Conservation (phyloP, 1,140 invertebrate genomes). For the Drosophila nannoptera region DNA sequence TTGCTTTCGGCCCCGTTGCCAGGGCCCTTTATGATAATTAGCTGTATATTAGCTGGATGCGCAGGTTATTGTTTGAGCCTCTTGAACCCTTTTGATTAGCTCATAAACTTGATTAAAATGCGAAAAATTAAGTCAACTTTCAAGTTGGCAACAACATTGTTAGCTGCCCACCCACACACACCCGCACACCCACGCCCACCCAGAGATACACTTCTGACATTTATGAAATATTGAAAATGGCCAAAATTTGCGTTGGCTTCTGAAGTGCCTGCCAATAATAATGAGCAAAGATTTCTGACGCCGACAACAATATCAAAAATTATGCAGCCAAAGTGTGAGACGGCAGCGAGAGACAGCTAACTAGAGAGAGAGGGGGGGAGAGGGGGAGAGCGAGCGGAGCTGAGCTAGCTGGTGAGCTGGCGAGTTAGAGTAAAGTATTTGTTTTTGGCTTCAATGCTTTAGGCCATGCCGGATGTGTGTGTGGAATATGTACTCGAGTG, state of each 20-base stretch:
- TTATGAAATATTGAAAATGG: constrained; percentile 29
- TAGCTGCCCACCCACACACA: constrained; percentile 10
- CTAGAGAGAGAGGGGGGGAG: constrained; percentile 17
- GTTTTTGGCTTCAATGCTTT: constrained; percentile 52
- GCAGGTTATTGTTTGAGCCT: constrained; percentile 25
- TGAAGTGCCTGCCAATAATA: constrained; percentile 63
- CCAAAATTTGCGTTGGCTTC: constrained; percentile 26
- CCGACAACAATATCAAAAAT: constrained; percentile 61
- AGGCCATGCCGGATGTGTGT: constrained; percentile 39
- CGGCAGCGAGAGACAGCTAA: background rate
- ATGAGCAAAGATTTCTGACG: constrained; percentile 71
- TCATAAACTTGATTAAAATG: constrained; percentile 28
- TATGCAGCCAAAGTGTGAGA: constrained; percentile 38
- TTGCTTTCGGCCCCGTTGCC: constrained; percentile 8
- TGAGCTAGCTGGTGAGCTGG: constrained; percentile 33
- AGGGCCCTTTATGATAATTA: constrained; percentile 28
- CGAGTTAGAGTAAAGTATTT: constrained; percentile 32
- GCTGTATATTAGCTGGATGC: constrained; percentile 24
- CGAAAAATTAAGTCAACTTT: constrained; percentile 14
- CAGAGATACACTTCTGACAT: constrained; percentile 2
- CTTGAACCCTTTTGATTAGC: constrained; percentile 26
- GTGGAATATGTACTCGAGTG: constrained; percentile 7
- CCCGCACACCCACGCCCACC: background rate
- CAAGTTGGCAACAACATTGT: background rate
- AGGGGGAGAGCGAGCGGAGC: constrained; percentile 19